These are phyloP conservation scores for Coreoperca whiteheadi DNA, from an alignment of 2,113 vertebrate species.

Conservation along the genomic window DNA sequence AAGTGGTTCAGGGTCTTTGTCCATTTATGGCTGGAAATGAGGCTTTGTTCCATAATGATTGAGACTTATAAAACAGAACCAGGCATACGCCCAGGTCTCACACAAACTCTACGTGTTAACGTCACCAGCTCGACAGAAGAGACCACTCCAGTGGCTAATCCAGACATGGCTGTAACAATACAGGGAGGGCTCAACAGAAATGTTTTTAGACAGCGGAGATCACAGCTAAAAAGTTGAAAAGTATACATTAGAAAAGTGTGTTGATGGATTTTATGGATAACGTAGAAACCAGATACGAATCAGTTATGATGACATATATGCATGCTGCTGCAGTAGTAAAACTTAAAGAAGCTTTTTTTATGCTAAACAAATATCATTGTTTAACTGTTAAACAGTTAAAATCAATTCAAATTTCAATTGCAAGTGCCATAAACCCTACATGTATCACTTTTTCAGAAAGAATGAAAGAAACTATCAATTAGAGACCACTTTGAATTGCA, in stretches of 20 bases:
- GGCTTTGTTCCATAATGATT: too few relatives aligned
- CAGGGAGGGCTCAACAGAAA: background rate
- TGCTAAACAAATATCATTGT: background rate
- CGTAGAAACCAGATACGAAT: background rate
- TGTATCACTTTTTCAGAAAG: background rate
- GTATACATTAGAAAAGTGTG: background rate
- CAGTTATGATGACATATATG: background rate
- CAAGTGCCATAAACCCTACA: background rate
- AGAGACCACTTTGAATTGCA: background rate
- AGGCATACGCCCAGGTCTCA: too few relatives aligned
- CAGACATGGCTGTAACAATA: background rate
- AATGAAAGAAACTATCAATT: background rate
- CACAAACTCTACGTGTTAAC: background rate
- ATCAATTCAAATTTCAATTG: background rate
- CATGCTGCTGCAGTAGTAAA: background rate
- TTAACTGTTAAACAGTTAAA: background rate
- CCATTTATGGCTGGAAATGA: too few relatives aligned
- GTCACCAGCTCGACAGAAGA: background rate
- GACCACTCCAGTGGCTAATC: background rate
- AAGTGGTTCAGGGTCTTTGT: too few relatives aligned
- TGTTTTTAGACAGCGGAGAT: too few relatives aligned
- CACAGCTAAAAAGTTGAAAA: background rate
- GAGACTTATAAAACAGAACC: too few relatives aligned
- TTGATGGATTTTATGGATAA: background rate
- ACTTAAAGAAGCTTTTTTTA: background rate